Evolutionary conservation across 2,113 vertebrate genomes (phyloP), one percentile per base, ranked within the genome.

Genomic region (Cololabis saira): DNA sequence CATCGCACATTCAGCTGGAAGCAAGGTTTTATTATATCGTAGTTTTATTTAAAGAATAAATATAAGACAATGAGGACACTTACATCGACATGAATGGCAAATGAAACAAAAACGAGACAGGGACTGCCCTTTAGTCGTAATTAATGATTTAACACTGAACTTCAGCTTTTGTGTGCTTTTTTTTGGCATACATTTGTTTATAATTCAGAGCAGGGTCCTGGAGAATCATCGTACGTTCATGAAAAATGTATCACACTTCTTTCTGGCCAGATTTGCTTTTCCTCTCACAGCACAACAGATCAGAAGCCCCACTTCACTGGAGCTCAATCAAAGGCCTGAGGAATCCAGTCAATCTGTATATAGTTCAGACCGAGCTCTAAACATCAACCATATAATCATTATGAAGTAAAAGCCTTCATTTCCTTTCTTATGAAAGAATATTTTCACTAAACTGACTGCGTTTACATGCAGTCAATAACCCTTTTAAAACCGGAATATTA

Each of bases 241-340:
- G 82, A 91, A 91, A 91, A 79, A 92, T 92, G 82, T 76, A 93
- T 86, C 75, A 71, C 71, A 65, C 40, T 72, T 92, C 81, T 90
- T 86, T 88, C 59, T 72, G 73, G 72, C 69, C 51, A 67, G 52
- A 87, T 89, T 88, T 84, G 73, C 87, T 90, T 86, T 85, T 61
- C 50, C 48, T 47, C 44, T 82, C 33, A 12, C 58, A 61, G 56
- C 60, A 53, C 73, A 65, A 55, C 54, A 66, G 56, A 82, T 74
- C 61, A 59, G 54, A 67, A 60, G 62, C 27, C 51, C 24, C 19
- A 58, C 33, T 49, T 76, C 61, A 74, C 24, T 43, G 60, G 56
- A 66, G 58, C 55, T 79, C 44, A 13, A 57, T 65, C 67, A 67
- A 43, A 65, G 19, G 67, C 66, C 44, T 54, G 59, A 65, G 58